phyloP scores from a whole-genome alignment of 2,888 invertebrate genomes.

The Idaea dimidiata region DNA sequence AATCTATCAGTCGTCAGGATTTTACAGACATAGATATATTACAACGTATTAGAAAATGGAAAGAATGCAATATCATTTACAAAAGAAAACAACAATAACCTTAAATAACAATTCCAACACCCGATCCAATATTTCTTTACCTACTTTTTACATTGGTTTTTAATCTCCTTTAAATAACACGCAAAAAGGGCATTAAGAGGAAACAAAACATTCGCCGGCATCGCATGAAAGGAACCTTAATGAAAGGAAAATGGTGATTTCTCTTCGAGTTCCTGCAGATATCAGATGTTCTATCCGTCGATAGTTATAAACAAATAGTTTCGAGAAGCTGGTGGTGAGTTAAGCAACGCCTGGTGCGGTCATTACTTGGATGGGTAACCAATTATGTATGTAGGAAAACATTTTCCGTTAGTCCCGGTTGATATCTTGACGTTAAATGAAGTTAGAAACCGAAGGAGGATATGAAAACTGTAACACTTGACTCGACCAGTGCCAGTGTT shows the following conservation, averaged over 20 bases:
- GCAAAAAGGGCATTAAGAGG: slow-evolving; percentile 38
- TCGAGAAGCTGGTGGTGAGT: no score
- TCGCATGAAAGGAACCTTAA: slow-evolving; percentile 32
- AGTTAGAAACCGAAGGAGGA: no score
- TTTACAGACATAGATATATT: no score
- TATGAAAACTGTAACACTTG: no score
- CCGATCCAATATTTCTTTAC: slow-evolving; percentile 15
- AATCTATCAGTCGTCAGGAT: no score
- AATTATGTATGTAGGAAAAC: no score
- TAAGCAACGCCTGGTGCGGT: no score
- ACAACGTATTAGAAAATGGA: neutral
- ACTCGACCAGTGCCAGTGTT: no score
- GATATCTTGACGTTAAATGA: no score
- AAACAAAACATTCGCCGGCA: slow-evolving; percentile 35
- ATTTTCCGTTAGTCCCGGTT: no score
- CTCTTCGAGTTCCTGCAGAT: slow-evolving; percentile 6
- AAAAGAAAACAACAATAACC: slow-evolving; percentile 3
- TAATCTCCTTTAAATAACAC: slow-evolving; percentile 33
- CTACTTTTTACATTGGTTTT: slow-evolving; percentile 18
- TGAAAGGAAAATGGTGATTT: slow-evolving; percentile 29
- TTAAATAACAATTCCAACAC: neutral
- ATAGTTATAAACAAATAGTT: no score
- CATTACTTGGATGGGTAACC: no score
- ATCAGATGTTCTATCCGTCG: neutral
- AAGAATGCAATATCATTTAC: slow-evolving; percentile 4